These are phyloP conservation scores for Bergia sp. DNA, from an alignment of 92 coral and sea anemone species.

Conservation along the genomic window DNA sequence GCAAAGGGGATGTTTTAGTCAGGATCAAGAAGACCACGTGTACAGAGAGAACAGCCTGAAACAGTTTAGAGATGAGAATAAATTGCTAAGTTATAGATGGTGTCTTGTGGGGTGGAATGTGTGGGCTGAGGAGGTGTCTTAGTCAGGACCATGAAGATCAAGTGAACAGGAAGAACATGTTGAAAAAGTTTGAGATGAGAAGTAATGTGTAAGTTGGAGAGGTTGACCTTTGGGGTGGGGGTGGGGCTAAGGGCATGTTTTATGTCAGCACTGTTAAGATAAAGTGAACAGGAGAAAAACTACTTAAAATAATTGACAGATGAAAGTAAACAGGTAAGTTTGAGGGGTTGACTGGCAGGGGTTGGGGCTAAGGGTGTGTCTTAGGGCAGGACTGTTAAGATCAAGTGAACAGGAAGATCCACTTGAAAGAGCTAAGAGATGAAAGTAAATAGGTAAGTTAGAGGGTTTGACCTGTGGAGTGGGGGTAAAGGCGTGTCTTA, in stretches of 20 bases:
- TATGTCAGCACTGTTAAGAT: not conserved
- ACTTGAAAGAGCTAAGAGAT: too few relatives aligned
- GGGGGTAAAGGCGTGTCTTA: not conserved
- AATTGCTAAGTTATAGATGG: constrained; percentile 52
- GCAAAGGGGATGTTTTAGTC: constrained; percentile 53
- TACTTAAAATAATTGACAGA: too few relatives aligned
- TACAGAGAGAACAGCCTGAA: constrained; percentile 68
- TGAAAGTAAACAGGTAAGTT: too few relatives aligned
- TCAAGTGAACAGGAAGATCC: too few relatives aligned
- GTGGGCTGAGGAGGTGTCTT: not conserved
- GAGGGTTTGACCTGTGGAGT: not conserved
- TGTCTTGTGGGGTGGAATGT: not conserved
- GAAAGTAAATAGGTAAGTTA: too few relatives aligned
- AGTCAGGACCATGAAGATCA: not conserved
- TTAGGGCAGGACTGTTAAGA: too few relatives aligned
- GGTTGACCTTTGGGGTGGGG: not conserved
- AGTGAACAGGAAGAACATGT: too few relatives aligned
- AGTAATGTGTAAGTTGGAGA: not conserved
- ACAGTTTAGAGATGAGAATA: constrained; percentile 83
- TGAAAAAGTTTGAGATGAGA: too few relatives aligned
- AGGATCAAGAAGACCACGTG: constrained; percentile 67
- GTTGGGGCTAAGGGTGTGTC: too few relatives aligned
- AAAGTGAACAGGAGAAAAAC: too few relatives aligned
- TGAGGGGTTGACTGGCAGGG: not conserved
- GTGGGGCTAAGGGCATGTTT: not conserved